Percentiles rank a stretch among this genome's conserved stretches.
These are phyloP conservation scores for Actinia tenebrosa DNA, from an alignment of 64 coral and sea anemone species.

Conservation along the genomic window DNA sequence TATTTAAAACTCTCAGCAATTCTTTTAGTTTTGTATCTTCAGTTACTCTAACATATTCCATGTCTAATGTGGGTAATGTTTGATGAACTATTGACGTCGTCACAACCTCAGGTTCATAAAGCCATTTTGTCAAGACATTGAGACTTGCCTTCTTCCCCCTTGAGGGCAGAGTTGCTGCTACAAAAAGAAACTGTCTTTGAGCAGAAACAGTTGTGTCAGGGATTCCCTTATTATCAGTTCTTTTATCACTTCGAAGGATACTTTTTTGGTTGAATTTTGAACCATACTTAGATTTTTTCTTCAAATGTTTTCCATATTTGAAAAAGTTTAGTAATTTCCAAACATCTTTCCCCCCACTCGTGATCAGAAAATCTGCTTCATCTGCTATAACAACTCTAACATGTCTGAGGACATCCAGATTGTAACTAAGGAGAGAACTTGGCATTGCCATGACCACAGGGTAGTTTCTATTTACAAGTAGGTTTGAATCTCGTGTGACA, in stretches of 20 bases:
- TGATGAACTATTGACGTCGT: slow-evolving; percentile 68
- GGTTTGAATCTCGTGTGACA: slow-evolving; percentile 78
- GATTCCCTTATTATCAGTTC: not conserved
- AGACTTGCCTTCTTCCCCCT: slow-evolving; percentile 64
- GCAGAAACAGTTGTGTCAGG: not conserved
- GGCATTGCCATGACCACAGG: slow-evolving; percentile 80
- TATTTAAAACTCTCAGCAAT: slow-evolving; percentile 57
- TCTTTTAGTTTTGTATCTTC: slow-evolving; percentile 55
- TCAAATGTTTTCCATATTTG: slow-evolving; percentile 41
- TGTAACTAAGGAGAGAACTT: slow-evolving; percentile 70
- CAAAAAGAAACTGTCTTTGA: slow-evolving; percentile 87
- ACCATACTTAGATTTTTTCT: slow-evolving; percentile 16
- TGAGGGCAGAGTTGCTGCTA: slow-evolving; percentile 83
- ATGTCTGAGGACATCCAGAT: slow-evolving; percentile 40
- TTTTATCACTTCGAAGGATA: not conserved
- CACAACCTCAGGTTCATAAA: slow-evolving; percentile 43
- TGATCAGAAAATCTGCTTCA: slow-evolving; percentile 80
- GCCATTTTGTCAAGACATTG: slow-evolving; percentile 60
- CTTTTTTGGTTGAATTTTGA: not conserved
- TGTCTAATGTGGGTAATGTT: slow-evolving; percentile 47
- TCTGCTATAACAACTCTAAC: slow-evolving; percentile 69
- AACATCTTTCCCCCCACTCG: slow-evolving; percentile 70
- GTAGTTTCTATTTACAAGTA: slow-evolving; percentile 47
- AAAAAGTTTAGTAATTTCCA: slow-evolving; percentile 84
- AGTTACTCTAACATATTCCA: slow-evolving; percentile 53